These are phyloP conservation scores for Albula goreensis DNA, from an alignment of 2,113 vertebrate genomes.

Conservation along the genomic window DNA sequence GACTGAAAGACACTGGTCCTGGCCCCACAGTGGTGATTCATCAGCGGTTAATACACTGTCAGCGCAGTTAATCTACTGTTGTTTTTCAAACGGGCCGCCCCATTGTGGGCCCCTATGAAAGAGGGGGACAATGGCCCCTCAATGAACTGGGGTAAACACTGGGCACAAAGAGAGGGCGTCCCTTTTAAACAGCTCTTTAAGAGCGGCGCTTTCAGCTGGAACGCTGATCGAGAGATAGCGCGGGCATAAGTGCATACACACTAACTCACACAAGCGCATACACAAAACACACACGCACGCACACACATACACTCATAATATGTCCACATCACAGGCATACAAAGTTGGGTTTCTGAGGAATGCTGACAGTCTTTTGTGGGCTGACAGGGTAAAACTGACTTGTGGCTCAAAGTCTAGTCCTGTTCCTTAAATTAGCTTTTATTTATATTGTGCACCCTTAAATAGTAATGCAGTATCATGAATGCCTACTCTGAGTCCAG, in stretches of 20 bases:
- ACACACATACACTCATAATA: not conserved
- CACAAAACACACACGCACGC: constrained; percentile 1
- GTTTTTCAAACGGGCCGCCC: constrained; percentile 55
- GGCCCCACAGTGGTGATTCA: constrained; percentile 50
- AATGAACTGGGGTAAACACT: constrained; percentile 44
- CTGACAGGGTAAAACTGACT: not conserved
- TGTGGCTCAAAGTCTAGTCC: not conserved
- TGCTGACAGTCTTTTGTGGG: not conserved
- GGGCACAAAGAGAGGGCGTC: constrained; percentile 54
- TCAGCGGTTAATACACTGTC: constrained; percentile 60
- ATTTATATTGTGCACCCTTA: not conserved
- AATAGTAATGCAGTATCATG: not conserved
- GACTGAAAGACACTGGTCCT: constrained; percentile 49
- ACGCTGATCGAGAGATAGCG: constrained; percentile 51
- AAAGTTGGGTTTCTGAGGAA: not conserved
- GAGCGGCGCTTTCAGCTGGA: constrained; percentile 49
- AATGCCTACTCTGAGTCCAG: not conserved
- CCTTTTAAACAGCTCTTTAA: constrained; percentile 54
- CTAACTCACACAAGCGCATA: not conserved
- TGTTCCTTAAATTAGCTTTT: not conserved
- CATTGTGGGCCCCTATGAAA: constrained; percentile 53
- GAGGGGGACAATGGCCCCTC: constrained; percentile 50
- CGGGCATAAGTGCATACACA: constrained; percentile 16
- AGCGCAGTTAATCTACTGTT: constrained; percentile 62
- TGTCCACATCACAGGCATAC: not conserved